Percentiles rank a stretch among this genome's conserved stretches.
These are phyloP conservation scores for Torymus texanus DNA, from an alignment of 2,888 invertebrate genomes.

Conservation along the genomic window DNA sequence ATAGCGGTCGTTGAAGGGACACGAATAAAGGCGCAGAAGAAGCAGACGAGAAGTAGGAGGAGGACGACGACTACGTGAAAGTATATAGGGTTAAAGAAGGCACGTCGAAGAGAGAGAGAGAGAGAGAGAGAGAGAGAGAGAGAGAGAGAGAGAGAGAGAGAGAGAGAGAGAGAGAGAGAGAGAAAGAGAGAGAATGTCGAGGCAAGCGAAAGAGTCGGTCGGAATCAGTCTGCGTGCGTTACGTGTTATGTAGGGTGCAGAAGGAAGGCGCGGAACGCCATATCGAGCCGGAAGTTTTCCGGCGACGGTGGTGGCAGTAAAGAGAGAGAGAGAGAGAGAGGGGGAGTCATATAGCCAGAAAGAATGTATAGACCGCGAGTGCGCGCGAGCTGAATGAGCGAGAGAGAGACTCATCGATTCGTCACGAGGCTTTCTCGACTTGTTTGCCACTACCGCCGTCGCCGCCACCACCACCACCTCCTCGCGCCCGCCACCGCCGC, in stretches of 20 bases:
- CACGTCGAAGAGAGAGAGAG: too few species aligned
- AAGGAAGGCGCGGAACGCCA: conserved; percentile 8
- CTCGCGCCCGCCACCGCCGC: background rate
- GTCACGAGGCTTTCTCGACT: conserved; percentile 35
- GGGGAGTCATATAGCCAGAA: background rate
- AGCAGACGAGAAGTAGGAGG: too few species aligned
- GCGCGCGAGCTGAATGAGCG: background rate
- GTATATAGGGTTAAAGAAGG: too few species aligned
- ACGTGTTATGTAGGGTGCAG: background rate
- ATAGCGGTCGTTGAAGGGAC: too few species aligned
- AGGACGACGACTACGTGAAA: too few species aligned
- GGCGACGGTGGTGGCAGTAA: background rate
- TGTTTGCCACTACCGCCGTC: conserved; percentile 2
- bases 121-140: too few species aligned
- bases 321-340: background rate
- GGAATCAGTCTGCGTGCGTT: background rate
- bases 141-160: too few species aligned
- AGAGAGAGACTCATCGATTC: conserved; percentile 39
- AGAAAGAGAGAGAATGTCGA: too few species aligned
- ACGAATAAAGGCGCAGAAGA: too few species aligned
- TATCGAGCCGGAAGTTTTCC: conserved; percentile 52
- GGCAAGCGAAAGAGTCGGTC: background rate
- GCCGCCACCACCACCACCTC: too few species aligned
- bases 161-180: too few species aligned
- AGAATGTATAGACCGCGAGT: background rate